Conservation (phyloP, 2,113 vertebrate genomes). For the Mirza zaza region DNA sequence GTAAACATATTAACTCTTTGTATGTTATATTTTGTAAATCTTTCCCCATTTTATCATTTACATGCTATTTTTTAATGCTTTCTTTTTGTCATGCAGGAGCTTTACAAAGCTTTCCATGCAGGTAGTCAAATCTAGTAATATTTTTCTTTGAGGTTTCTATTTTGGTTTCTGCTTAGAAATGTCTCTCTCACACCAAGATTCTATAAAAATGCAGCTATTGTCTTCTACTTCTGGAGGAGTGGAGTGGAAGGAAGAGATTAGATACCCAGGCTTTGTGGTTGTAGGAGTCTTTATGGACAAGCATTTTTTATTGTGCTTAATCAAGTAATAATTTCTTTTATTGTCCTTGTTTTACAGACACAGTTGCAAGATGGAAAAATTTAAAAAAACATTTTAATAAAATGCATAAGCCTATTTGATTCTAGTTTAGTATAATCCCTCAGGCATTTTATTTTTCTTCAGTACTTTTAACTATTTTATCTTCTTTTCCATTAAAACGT, state of each 20-base stretch:
- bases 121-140: neutral
- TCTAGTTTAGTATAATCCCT: constrained; percentile 39
- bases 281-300: constrained; percentile 29
- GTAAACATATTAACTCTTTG: neutral
- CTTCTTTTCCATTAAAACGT: constrained; percentile 22
- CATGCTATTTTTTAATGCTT: neutral
- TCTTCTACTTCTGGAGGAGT: neutral
- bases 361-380: constrained; percentile 19
- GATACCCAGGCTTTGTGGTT: constrained; percentile 9
- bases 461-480: neutral
- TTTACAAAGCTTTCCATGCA: neutral
- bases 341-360: constrained; percentile 50
- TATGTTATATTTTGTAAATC: neutral
- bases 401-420: constrained; percentile 18
- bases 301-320: constrained; percentile 60
- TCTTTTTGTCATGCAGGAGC: neutral
- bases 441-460: constrained; percentile 57
- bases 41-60: constrained; percentile 18
- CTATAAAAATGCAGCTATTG: constrained; percentile 36
- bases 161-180: constrained; percentile 40
- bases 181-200: neutral
- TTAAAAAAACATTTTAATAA: constrained; percentile 55
- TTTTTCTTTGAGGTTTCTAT: neutral
- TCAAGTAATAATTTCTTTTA: constrained; percentile 61
- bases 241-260: constrained; percentile 18